These are phyloP conservation scores for Bos javanicus DNA, from an alignment of 2,113 vertebrate genomes.

Conservation along the genomic window DNA sequence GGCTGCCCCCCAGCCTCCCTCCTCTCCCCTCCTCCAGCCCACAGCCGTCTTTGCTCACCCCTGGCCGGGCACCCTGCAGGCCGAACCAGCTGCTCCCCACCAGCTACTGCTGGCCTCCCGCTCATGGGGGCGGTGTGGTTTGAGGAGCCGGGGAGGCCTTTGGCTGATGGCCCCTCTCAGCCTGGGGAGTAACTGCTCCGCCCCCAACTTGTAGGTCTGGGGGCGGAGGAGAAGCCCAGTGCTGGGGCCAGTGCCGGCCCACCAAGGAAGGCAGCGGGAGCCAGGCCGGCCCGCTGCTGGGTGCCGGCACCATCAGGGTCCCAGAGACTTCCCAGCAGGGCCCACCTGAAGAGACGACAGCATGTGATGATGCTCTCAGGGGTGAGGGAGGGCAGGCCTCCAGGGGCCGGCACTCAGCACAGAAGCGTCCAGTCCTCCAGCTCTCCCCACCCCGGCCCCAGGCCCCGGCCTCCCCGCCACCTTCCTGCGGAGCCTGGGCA, in stretches of 20 bases:
- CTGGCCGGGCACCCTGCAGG: neutral
- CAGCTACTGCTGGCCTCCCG: fast-evolving
- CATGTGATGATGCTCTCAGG: fast-evolving
- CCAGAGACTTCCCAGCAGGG: neutral
- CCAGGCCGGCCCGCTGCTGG: neutral
- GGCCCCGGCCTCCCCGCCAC: neutral
- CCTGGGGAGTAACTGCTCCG: neutral
- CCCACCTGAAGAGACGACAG: neutral
- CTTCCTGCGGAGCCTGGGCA: neutral
- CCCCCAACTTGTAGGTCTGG: neutral
- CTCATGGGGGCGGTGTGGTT: neutral
- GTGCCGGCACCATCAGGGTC: fast-evolving
- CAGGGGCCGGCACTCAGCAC: neutral
- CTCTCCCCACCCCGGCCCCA: neutral
- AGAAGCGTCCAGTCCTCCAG: neutral
- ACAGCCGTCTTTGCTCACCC: neutral
- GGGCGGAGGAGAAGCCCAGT: neutral
- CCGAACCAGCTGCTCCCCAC: neutral
- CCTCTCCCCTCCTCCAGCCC: neutral
- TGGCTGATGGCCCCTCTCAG: neutral
- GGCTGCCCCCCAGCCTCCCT: neutral
- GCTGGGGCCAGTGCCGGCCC: too few relatives aligned
- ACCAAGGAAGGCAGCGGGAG: neutral
- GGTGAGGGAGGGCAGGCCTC: neutral
- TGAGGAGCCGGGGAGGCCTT: neutral